Conservation (phyloP, 2,113 vertebrate species). For the Ancistrus triradiatus region DNA sequence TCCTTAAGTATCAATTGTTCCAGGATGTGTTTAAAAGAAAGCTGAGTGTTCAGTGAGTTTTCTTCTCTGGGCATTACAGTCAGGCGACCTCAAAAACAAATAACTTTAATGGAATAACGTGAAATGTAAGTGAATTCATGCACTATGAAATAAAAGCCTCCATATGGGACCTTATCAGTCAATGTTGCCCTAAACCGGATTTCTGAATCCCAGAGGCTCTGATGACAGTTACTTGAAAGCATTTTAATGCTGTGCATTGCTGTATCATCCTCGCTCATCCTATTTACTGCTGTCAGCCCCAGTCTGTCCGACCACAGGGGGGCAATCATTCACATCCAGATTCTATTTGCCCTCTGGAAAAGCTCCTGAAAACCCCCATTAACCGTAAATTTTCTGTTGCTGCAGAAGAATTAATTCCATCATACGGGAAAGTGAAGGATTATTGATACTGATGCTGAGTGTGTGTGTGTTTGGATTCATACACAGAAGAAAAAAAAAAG, state of each 20-base stretch:
- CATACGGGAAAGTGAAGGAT: constrained; percentile 25
- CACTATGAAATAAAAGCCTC: constrained; percentile 25
- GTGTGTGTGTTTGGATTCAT: neutral
- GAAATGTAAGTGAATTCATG: constrained; percentile 34
- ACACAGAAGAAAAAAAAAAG: neutral
- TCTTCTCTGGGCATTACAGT: constrained; percentile 8
- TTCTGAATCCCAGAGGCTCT: constrained; percentile 23
- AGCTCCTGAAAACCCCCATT: constrained; percentile 28
- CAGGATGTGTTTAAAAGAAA: too few species aligned
- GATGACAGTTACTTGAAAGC: constrained; percentile 32
- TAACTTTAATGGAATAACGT: constrained; percentile 22
- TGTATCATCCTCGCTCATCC: constrained; percentile 26
- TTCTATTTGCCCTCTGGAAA: constrained; percentile 24
- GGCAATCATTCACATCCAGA: constrained; percentile 43
- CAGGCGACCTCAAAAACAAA: constrained; percentile 13
- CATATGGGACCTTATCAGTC: constrained; percentile 22
- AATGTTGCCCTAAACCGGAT: constrained; percentile 27
- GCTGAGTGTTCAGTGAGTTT: too few species aligned
- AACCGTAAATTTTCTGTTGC: constrained; percentile 23
- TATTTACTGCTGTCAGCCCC: constrained; percentile 19
- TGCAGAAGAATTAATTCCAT: constrained; percentile 28
- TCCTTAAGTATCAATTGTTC: too few species aligned
- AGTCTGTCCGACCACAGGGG: constrained; percentile 49
- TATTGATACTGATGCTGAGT: constrained; percentile 7
- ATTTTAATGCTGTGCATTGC: constrained; percentile 35